Conservation (phyloP, 1,140 invertebrate genomes). For the Zaprionus vittiger region DNA sequence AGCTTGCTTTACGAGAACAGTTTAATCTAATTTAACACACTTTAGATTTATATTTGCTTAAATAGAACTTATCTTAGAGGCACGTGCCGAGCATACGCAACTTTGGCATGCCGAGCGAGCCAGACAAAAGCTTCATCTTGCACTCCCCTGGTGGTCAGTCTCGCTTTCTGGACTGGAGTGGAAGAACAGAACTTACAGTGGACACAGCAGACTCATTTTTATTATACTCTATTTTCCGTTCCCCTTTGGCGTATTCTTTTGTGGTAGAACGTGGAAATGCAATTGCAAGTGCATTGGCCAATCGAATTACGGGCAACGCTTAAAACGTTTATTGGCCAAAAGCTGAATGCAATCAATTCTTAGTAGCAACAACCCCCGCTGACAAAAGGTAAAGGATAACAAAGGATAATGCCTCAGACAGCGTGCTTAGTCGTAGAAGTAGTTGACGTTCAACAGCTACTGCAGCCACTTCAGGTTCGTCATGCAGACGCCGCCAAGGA, state of each 20-base stretch:
- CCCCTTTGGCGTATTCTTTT: conserved; percentile 28
- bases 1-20: conserved; percentile 79
- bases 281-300: conserved; percentile 54
- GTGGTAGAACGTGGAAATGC: conserved; percentile 47
- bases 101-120: background rate
- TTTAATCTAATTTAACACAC: conserved; percentile 83
- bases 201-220: conserved; percentile 53
- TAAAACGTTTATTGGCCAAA: conserved; percentile 45
- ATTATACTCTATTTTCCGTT: conserved; percentile 74
- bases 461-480: conserved; percentile 74
- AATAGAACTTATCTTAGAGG: conserved; percentile 79
- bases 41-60: conserved; percentile 83
- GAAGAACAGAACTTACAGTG: conserved; percentile 41
- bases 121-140: conserved; percentile 38
- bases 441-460: conserved; percentile 66
- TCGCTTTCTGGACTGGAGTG: background rate
- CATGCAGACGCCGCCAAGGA: conserved; percentile 13
- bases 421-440: conserved; percentile 41
- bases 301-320: conserved; percentile 49
- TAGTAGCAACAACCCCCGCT: conserved; percentile 27
- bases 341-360: conserved; percentile 76
- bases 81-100: conserved; percentile 69
- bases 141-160: conserved; percentile 28
- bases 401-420: conserved; percentile 31
- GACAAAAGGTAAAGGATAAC: conserved; percentile 16